Evolutionary conservation across 2,888 invertebrate genomes (phyloP).

Genomic region (Drosophila neonasuta): DNA sequence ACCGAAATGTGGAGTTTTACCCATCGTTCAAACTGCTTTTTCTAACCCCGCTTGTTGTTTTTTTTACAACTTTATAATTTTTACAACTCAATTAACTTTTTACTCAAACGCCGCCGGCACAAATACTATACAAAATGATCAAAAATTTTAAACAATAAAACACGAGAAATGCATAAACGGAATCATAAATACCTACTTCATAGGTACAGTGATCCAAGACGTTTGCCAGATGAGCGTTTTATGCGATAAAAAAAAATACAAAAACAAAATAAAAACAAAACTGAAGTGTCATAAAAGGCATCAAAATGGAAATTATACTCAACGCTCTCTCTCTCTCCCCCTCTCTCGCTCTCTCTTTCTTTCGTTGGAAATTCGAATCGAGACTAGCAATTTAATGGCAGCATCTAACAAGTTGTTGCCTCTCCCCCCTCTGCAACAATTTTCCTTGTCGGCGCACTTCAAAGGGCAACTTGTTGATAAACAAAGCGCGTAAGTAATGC

Average conservation of each 20-base stretch:
- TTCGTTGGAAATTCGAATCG: constrained; percentile 60
- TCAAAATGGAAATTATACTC: constrained; percentile 71
- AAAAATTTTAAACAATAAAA: constrained; percentile 67
- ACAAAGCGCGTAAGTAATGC: constrained; percentile 44
- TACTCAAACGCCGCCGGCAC: constrained; percentile 61
- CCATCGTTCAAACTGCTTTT: constrained; percentile 32
- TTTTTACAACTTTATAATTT: constrained; percentile 75
- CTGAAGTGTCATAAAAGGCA: constrained; percentile 73
- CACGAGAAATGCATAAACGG: constrained; percentile 71
- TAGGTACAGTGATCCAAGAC: constrained; percentile 30
- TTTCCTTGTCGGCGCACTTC: constrained; percentile 58
- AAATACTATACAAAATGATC: constrained; percentile 29
- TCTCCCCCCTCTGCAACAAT: not conserved
- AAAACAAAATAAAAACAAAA: constrained; percentile 49
- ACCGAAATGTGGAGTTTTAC: constrained; percentile 59
- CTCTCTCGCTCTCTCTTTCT: constrained; percentile 30
- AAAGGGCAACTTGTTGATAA: constrained; percentile 64
- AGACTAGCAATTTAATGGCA: constrained; percentile 66
- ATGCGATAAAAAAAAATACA: constrained; percentile 37
- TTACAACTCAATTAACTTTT: constrained; percentile 76
- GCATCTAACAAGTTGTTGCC: constrained; percentile 60
- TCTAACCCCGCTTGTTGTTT: constrained; percentile 28
- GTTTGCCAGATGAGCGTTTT: constrained; percentile 58
- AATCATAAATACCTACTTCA: constrained; percentile 74
- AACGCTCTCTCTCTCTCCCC: constrained; percentile 8